Conservation (phyloP, 2,797 vertebrate genomes). For the Phoeniculus purpureus region DNA sequence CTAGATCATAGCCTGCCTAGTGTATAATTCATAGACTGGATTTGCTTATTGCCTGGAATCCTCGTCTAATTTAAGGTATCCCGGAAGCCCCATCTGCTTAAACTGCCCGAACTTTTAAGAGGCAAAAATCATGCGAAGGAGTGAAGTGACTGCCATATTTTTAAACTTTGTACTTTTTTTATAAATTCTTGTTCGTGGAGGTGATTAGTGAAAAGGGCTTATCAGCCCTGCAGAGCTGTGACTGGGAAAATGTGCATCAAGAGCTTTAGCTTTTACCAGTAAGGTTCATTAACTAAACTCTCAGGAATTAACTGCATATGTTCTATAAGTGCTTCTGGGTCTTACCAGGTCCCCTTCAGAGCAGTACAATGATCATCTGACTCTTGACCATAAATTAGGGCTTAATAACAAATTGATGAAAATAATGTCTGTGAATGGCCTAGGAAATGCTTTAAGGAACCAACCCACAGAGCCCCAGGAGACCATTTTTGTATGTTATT, state of each 20-base stretch:
- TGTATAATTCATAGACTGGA: neutral
- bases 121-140: neutral
- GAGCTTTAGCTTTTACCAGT: constrained; percentile 86
- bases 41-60: constrained; percentile 52
- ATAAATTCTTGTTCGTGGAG: constrained; percentile 15
- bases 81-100: constrained; percentile 30
- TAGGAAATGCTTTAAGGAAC: constrained; percentile 75
- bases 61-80: constrained; percentile 43
- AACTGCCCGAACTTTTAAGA: constrained; percentile 16
- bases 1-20: neutral
- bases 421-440: constrained; percentile 63
- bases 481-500: constrained; percentile 73
- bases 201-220: constrained; percentile 15
- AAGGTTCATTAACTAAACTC: constrained; percentile 92
- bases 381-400: constrained; percentile 72
- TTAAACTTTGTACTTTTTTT: constrained; percentile 46
- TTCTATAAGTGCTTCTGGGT: constrained; percentile 84
- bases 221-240: constrained; percentile 72
- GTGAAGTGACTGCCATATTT: constrained; percentile 24
- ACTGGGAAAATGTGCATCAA: constrained; percentile 72
- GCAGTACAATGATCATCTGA: constrained; percentile 71
- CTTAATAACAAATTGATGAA: constrained; percentile 62
- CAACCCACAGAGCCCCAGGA: constrained; percentile 76
- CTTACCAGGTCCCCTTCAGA: constrained; percentile 79
- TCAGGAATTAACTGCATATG: constrained; percentile 90